Evolutionary conservation across 2,888 invertebrate genomes (phyloP), one percentile per base, ranked within the genome.

Genomic region (Bugula neritina): DNA sequence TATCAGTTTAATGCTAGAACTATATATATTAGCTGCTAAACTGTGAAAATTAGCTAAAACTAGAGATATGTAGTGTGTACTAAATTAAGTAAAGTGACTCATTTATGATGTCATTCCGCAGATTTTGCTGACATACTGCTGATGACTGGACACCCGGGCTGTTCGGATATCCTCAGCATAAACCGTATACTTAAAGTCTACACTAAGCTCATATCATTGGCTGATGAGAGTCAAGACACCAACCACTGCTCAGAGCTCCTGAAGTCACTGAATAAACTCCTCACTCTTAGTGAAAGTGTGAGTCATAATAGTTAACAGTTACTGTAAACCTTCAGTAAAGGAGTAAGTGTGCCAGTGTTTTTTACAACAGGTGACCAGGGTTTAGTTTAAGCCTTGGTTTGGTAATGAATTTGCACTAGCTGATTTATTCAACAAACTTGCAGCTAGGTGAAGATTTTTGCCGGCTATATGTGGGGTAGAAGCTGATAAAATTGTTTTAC

Each of bases 101-200:
- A n/a, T n/a, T n/a, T n/a, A n/a, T n/a, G n/a, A n/a, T n/a, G n/a
- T n/a, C n/a, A n/a, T n/a, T 43, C 43, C 17, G 89, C 89, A 77
- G 90, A 90, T 74, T 87, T 94, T 55, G 90, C 92, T 0, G 90
- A 91, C 75, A 88, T 94, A 21, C 85, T 95, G 54, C 86, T 95
- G 71, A 90, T 92, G 0, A 91, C 93, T 1, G 90, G 93, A 0
- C 90, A 80, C 13, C 77, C 78, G 69, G 74, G 74, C 21, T 79
- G 80, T 57, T 74, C 81, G 71, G 78, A 80, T 57, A 75, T 78
- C 58, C 74, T 76, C 35, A 81, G 78, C 76, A 78, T 78, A 43
- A 79, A 77, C 72, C 79, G 79, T 69, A 77, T 83, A 2, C 87
- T 95, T 74, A 92, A 90, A 79, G 91, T 92, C 81, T 90, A 92